Evolutionary conservation across 2,888 invertebrate species (phyloP).

Genomic region (Nebria salina): DNA sequence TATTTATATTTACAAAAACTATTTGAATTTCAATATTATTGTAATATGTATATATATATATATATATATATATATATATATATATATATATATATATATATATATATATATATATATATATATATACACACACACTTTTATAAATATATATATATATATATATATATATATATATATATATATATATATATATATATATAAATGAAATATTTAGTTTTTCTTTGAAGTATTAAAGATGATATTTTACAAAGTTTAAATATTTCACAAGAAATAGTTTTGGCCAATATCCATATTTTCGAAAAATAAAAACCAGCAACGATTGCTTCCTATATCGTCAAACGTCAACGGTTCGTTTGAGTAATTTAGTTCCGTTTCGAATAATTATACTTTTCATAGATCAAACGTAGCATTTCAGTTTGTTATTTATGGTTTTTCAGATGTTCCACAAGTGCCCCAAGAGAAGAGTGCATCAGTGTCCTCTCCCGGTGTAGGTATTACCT

Average conservation of each 20-base stretch:
- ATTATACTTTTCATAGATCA: background rate
- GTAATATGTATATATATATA: background rate
- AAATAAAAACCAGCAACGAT: background rate
- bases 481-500: too few species aligned
- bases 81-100: slow-evolving; percentile 7
- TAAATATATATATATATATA: slow-evolving; percentile 2
- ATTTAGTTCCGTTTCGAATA: background rate
- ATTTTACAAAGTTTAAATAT: background rate
- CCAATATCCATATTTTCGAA: background rate
- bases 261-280: background rate
- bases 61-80: slow-evolving; percentile 10
- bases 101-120: background rate
- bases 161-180: slow-evolving; percentile 7
- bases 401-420: background rate
- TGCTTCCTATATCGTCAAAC: background rate
- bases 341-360: background rate
- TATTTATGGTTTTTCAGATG: background rate
- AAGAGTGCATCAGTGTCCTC: too few species aligned
- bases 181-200: background rate
- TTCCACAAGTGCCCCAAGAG: background rate
- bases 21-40: too few species aligned
- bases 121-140: background rate
- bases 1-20: too few species aligned
- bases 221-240: background rate
- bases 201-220: background rate